Base-by-base conservation (phyloP, 2,888 invertebrate genomes). In the Dicycla oo region DNA sequence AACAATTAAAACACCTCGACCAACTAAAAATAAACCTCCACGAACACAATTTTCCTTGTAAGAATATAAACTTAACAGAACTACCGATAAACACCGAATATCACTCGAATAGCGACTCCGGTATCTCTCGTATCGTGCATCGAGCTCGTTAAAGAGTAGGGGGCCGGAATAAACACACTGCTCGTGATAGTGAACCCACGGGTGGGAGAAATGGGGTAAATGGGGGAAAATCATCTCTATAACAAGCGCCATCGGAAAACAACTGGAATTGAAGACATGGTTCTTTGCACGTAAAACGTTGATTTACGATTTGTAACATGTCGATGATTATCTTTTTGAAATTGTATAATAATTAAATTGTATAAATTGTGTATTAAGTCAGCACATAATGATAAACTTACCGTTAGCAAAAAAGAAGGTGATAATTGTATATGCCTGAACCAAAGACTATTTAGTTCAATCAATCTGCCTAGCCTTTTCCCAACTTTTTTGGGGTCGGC, bases 221-320 rank as follows among this genome's bases (percentile, higher is more conserved):
- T 61, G 78, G 74, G 68, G 73, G 78, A 78, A 82, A 82, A 83
- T 81, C 78, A 82, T 76, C 67, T 68, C 72, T 54, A 81, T 90
- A 90, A 90, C 88, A 88, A 89, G 87, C 84, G 65, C 67, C 78
- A 87, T 89, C 81, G 88, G 86, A 88, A 89, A 88, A 88, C 88
- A 84, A 89, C 88, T 75, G 69, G 56, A 83, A 74, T 70, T 23
- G 73, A 58, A 57, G 74, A 72, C 78, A 81, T 80, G 76, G 67
- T 69, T 75, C 34, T 67, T 73, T 69, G 61, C 69, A 69, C 77
- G 75, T 82, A 81, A 82, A 75, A 75, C 58, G 34, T 61, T 57
- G 53, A 69, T 69, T 80, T 66, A 67, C 49, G 67, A 58, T 49
- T 66, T 62, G 34, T 49, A 38, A 72, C 30, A 57, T 15, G 30